Conservation (phyloP, 1,140 invertebrate species). For the Trachelipus rathkii region DNA sequence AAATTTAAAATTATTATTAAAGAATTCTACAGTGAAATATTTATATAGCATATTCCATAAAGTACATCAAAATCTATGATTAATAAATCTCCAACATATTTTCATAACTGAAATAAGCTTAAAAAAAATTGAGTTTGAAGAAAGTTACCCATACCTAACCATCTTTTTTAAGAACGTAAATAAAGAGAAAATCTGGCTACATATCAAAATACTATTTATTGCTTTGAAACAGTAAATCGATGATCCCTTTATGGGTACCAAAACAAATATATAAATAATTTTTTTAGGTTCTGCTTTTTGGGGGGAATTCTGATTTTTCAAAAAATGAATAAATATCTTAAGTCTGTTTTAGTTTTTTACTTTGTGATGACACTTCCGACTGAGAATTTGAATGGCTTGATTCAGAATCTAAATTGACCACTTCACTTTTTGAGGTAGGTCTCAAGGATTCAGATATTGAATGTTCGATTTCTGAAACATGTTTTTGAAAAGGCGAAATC, state of each 20-base stretch:
- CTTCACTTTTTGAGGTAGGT: neutral
- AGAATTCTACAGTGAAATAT: too few species aligned
- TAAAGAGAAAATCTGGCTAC: neutral
- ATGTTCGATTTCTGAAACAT: neutral
- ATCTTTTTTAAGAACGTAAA: too few species aligned
- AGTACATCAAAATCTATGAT: too few species aligned
- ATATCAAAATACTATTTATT: neutral
- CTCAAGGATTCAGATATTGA: neutral
- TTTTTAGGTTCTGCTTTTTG: too few species aligned
- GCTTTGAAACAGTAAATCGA: too few species aligned
- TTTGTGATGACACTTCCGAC: neutral
- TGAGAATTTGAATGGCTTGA: neutral
- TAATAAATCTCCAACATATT: too few species aligned
- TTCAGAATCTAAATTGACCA: neutral
- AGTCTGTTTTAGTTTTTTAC: neutral
- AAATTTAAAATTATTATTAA: too few species aligned
- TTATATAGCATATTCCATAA: too few species aligned
- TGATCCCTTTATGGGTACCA: too few species aligned
- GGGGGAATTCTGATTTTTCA: neutral
- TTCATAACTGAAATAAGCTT: neutral
- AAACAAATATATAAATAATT: too few species aligned
- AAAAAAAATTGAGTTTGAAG: neutral
- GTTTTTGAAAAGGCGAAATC: neutral
- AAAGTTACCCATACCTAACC: too few species aligned
- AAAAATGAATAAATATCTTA: neutral